Base-by-base conservation (phyloP, 2,797 vertebrate species). In the Danionella dracula region DNA sequence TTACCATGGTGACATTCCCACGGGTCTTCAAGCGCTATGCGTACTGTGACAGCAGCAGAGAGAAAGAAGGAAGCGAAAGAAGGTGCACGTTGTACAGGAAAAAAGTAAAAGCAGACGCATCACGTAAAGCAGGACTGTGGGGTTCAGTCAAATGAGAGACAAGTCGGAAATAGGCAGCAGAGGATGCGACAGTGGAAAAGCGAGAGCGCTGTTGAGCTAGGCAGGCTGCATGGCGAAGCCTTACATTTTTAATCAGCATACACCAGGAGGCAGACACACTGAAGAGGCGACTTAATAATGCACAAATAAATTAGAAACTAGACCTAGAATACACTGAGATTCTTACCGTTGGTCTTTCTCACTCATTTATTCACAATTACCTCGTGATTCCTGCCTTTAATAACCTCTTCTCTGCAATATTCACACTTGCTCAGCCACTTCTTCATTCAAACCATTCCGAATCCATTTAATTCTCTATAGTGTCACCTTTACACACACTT, bases 1-100 rank as follows among this genome's bases (percentile, higher is more conserved):
- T 83, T 83, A 73, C 81, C 71, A 80, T 81, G 75, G 69, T 54
- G 35, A 83, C 79, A 75, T 81, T 81, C 81, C 81, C 81, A 82
- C 76, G 76, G 79, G 81, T 83, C 76, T 79, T 73, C 76, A 68
- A 73, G 73, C 59, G 49, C 65, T 78, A 66, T 40, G 54, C 70
- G 32, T 73, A 72, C 66, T 21, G 77, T 82, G 81, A 81, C 78
- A 81, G 78, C 72, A 76, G 68, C 38, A 31, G 50, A 71, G 71
- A 77, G 72, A 69, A 44, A 71, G 55, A 60, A 62, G 23, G 44
- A 58, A 64, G 29, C 48, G 56, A 59, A 32, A 53, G 35, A 50
- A 50, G 40, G 56, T 63, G 68, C 46, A 16, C 16, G 57, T 57
- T 68, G 71, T 68, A 71, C 11, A 35, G 40, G 48, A 71, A 74